Percentiles rank a stretch among this genome's conserved stretches.
These are phyloP conservation scores for Saguinus midas DNA, from an alignment of 2,113 vertebrate species.

Conservation along the genomic window DNA sequence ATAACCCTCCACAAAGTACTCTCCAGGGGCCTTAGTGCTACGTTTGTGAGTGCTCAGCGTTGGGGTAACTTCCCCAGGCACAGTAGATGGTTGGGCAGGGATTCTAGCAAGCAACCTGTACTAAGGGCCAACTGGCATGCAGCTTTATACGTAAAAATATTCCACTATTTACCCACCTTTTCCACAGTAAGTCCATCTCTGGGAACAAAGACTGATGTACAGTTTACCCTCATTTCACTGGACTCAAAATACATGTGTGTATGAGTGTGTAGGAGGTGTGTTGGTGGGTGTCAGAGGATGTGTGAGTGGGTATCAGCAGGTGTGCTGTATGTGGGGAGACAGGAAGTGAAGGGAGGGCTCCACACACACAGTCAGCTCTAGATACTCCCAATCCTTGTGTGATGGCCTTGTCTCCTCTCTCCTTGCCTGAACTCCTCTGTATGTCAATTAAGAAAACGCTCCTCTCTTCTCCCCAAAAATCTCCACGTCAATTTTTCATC, in stretches of 20 bases:
- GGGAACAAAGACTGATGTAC: not conserved
- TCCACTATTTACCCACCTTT: too few species aligned
- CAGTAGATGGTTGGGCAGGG: not conserved
- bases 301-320: not conserved
- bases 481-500: not conserved
- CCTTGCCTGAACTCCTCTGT: not conserved
- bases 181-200: not conserved
- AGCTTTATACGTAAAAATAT: not conserved
- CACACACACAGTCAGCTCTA: rapidly evolving
- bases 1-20: not conserved
- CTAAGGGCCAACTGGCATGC: not conserved
- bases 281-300: not conserved
- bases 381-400: not conserved
- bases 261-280: not conserved
- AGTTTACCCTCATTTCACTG: not conserved
- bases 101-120: not conserved
- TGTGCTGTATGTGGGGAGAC: not conserved
- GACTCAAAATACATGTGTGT: not conserved
- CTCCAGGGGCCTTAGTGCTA: not conserved
- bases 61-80: not conserved
- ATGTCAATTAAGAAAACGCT: not conserved
- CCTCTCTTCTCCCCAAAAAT: not conserved
- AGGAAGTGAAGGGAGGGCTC: not conserved
- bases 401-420: not conserved
- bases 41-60: not conserved